Evolutionary conservation across 1,140 invertebrate genomes (phyloP).

Genomic region (Diabrotica undecimpunctata): DNA sequence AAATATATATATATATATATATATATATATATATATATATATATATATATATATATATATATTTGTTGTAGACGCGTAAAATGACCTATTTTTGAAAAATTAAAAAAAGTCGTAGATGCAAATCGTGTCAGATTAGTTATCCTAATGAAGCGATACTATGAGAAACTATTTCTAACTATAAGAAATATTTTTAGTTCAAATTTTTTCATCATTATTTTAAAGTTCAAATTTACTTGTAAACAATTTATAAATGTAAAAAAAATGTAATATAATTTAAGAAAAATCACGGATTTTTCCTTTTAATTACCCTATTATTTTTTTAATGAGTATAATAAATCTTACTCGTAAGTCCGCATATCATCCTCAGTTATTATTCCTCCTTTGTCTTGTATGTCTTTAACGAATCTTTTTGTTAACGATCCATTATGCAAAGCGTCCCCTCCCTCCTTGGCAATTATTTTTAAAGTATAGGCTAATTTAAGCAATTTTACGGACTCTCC

Average conservation of each 20-base stretch:
- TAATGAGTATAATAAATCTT: constrained; percentile 14
- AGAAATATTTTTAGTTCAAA: too few relatives aligned
- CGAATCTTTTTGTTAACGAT: constrained; percentile 58
- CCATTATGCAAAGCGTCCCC: constrained; percentile 60
- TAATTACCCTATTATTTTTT: not conserved
- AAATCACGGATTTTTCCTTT: not conserved
- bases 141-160: too few relatives aligned
- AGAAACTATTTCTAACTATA: too few relatives aligned
- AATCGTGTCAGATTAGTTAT: too few relatives aligned
- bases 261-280: not conserved
- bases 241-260: not conserved
- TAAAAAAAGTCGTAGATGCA: too few relatives aligned
- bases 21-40: too few relatives aligned
- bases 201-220: too few relatives aligned
- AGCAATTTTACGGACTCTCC: constrained; percentile 69
- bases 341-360: constrained; percentile 66
- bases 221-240: too few relatives aligned
- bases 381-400: constrained; percentile 63
- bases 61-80: too few relatives aligned
- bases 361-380: constrained; percentile 71
- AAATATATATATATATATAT: too few relatives aligned
- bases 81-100: too few relatives aligned
- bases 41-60: too few relatives aligned
- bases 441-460: constrained; percentile 64
- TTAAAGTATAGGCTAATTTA: constrained; percentile 69